These are phyloP conservation scores for Coecobrya sp. DNA, from an alignment of 2,888 invertebrate species.

Conservation along the genomic window DNA sequence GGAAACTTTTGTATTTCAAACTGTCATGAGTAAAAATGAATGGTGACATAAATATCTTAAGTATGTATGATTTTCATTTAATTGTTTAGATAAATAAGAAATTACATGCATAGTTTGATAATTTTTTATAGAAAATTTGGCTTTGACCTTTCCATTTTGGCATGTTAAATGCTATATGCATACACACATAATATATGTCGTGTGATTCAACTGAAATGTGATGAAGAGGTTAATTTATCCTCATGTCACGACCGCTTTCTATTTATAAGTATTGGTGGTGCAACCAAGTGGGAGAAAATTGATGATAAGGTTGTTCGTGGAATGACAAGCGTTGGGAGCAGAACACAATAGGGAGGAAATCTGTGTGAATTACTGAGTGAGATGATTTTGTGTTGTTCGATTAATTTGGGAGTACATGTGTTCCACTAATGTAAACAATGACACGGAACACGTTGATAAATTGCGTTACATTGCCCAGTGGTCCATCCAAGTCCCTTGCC, in stretches of 20 bases:
- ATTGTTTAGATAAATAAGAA: too few species aligned
- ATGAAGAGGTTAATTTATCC: constrained; percentile 18
- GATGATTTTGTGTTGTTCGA: constrained; percentile 46
- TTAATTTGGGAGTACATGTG: constrained; percentile 71
- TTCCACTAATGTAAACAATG: constrained; percentile 69
- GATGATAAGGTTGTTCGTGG: not conserved
- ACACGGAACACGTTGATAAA: constrained; percentile 65
- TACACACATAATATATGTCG: too few species aligned
- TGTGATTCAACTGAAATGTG: not conserved
- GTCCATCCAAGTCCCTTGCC: constrained; percentile 54
- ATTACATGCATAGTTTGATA: too few species aligned
- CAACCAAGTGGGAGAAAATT: constrained; percentile 18
- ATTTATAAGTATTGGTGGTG: not conserved
- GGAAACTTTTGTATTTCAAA: constrained; percentile 42
- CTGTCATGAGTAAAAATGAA: too few species aligned
- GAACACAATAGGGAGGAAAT: constrained; percentile 22
- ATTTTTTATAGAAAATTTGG: not conserved
- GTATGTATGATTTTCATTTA: too few species aligned
- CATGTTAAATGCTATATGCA: not conserved
- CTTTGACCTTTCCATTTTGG: not conserved
- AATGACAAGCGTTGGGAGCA: not conserved
- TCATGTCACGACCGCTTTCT: constrained; percentile 23
- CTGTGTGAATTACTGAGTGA: constrained; percentile 43
- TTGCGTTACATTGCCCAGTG: constrained; percentile 68
- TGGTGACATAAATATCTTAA: too few species aligned